Base-by-base conservation (phyloP, 1,140 invertebrate species). In the Megathymus violae region DNA sequence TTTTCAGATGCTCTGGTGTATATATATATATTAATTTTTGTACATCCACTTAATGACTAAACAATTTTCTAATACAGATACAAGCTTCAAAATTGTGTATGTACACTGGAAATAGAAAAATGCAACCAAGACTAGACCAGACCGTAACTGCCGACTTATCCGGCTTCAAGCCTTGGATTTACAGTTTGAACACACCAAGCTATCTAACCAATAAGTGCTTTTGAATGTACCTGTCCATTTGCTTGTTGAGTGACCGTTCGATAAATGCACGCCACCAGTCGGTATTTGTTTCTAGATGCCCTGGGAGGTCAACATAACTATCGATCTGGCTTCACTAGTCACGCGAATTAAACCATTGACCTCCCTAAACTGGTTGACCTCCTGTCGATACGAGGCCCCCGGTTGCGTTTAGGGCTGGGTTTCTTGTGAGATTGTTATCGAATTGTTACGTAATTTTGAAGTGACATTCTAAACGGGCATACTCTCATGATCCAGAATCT, bases 281-380 rank as follows among this genome's bases (percentile, higher is more conserved):
- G n/a, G 36, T 25, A 43, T 41, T 54, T 17, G 38, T 54, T 10
- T 54, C 50, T 19, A 54, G 51, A 40, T 54, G 51, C 36, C 51
- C 51, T 27, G 13, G 43, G 15, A 56, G 52, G 52, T 56, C 52
- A 44, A 44, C 31, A 43, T 44, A 56, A 16, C 14, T 44, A 56
- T 56, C 52, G 52, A 56, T 31, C 52, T 7, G 14, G 36, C 40
- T 56, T 22, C 19, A 3, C 40, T 56, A 56, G 52, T 56, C 52
- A 56, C 52, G 52, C 52, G 52, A 56, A 56, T 56, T 56, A 56
- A 56, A 56, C 52, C 15, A 56, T 56, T 56, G 44, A 22, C 52
- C 52, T 31, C 14, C 52, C 38, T 44, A 56, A 56, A 44, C 52
- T 56, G 22, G 22, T 44, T 56, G 52, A 56, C 52, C 52, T 44